Evolutionary conservation across 2,113 vertebrate species (phyloP), one percentile per base, ranked within the genome.

Genomic region (Cranoglanis bouderius): DNA sequence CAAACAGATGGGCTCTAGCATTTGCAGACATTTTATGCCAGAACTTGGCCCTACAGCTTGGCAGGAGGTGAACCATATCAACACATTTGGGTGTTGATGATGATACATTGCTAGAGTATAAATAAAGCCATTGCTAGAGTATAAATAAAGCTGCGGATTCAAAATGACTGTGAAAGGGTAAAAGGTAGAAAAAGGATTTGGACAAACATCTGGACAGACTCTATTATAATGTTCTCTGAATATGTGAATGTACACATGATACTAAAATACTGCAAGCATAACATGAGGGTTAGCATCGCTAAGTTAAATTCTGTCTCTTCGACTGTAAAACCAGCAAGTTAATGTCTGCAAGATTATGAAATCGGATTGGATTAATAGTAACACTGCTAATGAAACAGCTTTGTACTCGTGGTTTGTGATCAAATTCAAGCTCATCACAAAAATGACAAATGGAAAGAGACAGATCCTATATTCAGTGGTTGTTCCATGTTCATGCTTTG

Each of bases 1-100:
- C 46, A 49, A 88, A 88, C 87, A 88, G 67, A 88, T 86, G 83
- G 84, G 43, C 61, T 85, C 21, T 26, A 81, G 83, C 18, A 26
- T 53, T 85, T 72, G 32, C 18, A 24, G 18, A 82, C 81, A 65
- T 57, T 46, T 49, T 81, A 80, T 86, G 29, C 78, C 72, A 46
- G 38, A 61, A 80, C 82, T 26, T 43, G 55, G 24, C 24, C 32
- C 40, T 35, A 12, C 1, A 40, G 38, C 29, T 81, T 87, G 57
- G 19, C 59, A 81, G n/a, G 57, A 67, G 43, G 18, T 32, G 40
- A 18, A 32, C 14, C 32, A 35, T 57, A 82, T 51, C n/a, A 80
- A 46, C 85, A 49, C 29, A 10, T 18, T 49, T 18, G 38, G 85
- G 35, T 32, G 43, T 29, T 82, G 9, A 21, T 57, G 53, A 38